Base-by-base conservation (phyloP, 2,797 vertebrate genomes). In the Falco rusticolus region DNA sequence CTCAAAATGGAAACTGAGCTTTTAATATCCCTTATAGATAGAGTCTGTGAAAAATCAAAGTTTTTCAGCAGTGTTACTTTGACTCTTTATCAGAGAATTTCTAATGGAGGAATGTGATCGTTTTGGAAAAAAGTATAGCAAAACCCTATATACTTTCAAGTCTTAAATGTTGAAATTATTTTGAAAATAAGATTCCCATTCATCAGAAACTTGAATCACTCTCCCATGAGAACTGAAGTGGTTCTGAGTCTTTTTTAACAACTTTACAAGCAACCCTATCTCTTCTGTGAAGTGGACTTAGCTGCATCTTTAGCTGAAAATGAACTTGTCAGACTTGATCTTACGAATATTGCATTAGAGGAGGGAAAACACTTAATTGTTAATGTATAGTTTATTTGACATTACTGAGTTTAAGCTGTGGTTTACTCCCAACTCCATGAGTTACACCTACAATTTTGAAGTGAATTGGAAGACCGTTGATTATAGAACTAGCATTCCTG, bases 311-410 rank as follows among this genome's bases (percentile, higher is more conserved):
- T 56, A 82, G 37, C 57, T 82, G 77, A 66, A 92, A 89, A 87
- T 33, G 39, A 90, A 63, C 64, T 84, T 89, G 69, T 77, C 60
- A 71, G 65, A 34, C 54, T 85, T 77, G 19, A 28, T 84, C 21
- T 85, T 87, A 71, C 5, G 39, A 92, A 80, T 75, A 88, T 57
- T 81, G 29, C 43, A 59, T 90, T 79, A 53, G 41, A 25, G 8
- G 37, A 14, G 53, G 53, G 60, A 64, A 74, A 80, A 59, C 45
- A 65, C 76, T 96, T 93, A 91, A 88, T 90, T 89, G 68, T 87
- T 94, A 90, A 84, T 87, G 39, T 95, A 50, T 45, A 64, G 80
- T 81, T 89, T 87, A 90, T 95, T 95, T 83, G 84, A 84, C 50
- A n/a, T 72, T 56, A 26, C 56, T 60, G 81, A 79, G 37, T 75